phyloP scores from a whole-genome alignment of 2,888 invertebrate genomes.

The Eumerus sabulonum region DNA sequence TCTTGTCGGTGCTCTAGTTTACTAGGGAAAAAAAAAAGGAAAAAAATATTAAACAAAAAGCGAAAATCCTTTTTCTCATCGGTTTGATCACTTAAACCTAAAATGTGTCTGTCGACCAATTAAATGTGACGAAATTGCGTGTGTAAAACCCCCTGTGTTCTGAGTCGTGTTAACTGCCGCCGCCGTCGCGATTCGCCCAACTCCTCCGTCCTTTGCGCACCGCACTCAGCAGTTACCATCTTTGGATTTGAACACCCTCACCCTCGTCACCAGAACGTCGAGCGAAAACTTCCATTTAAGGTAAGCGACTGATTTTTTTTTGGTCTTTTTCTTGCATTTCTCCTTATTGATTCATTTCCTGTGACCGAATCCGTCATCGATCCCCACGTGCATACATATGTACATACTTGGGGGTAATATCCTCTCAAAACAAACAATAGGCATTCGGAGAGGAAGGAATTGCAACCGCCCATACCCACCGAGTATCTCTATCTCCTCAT shows the following conservation, averaged over 20 bases:
- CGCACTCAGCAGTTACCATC: constrained; percentile 37
- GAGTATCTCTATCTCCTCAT: no score
- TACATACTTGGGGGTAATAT: not conserved
- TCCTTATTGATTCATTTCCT: constrained; percentile 23
- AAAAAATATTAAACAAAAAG: constrained; percentile 9
- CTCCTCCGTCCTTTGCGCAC: no score
- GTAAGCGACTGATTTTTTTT: constrained; percentile 39
- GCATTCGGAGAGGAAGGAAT: no score
- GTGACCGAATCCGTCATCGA: constrained; percentile 1
- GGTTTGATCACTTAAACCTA: not conserved
- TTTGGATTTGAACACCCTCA: constrained; percentile 48
- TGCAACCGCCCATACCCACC: no score
- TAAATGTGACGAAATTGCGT: constrained; percentile 9
- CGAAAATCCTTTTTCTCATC: not conserved
- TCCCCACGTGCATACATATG: no score
- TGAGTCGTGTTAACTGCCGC: constrained; percentile 24
- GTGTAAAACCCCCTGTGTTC: constrained; percentile 4
- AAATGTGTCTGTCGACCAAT: not conserved
- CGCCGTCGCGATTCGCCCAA: no score
- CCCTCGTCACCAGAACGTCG: not conserved
- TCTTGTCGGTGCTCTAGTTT: constrained; percentile 42
- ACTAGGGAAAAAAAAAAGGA: constrained; percentile 12
- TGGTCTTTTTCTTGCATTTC: not conserved
- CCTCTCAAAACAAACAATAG: constrained; percentile 18
- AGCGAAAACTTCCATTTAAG: constrained; percentile 56